Conservation (phyloP, 2,113 vertebrate species). For the Lophochroa leadbeateri region DNA sequence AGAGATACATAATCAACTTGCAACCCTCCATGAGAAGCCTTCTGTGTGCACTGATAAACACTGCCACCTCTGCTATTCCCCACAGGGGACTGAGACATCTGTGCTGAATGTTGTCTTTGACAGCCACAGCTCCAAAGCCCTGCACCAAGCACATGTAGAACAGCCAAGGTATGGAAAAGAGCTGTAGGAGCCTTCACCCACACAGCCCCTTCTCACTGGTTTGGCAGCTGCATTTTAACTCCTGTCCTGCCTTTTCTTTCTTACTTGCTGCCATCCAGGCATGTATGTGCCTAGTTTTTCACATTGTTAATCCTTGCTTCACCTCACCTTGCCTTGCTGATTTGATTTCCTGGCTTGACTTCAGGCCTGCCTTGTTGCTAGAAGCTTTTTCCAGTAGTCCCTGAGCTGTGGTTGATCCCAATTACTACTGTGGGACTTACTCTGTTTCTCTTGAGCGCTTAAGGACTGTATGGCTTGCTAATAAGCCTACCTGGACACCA, state of each 20-base stretch:
- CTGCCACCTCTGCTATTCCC: not conserved
- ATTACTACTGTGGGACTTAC: not conserved
- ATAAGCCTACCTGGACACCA: not conserved
- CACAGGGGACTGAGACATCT: rapidly evolving
- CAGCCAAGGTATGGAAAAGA: not conserved
- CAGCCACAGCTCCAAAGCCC: not conserved
- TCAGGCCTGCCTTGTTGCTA: not conserved
- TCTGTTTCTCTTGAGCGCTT: not conserved
- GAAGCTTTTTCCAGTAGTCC: not conserved
- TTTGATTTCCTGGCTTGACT: not conserved
- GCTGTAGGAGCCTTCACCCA: not conserved
- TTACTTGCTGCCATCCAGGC: not conserved
- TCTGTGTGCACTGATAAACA: not conserved
- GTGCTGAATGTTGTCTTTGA: rapidly evolving
- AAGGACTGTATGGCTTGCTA: not conserved
- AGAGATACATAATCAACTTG: not conserved
- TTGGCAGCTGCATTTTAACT: not conserved
- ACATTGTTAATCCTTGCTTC: not conserved
- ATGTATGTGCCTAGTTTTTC: not conserved
- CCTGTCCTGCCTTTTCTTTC: not conserved
- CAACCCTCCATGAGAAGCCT: not conserved
- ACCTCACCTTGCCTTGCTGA: not conserved
- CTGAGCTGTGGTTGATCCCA: not conserved
- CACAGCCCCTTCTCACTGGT: not conserved
- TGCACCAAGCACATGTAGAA: not conserved